Percentiles rank a stretch among this genome's conserved stretches.
phyloP scores from a whole-genome alignment of 1,140 invertebrate species.

The Drosophila tani region DNA sequence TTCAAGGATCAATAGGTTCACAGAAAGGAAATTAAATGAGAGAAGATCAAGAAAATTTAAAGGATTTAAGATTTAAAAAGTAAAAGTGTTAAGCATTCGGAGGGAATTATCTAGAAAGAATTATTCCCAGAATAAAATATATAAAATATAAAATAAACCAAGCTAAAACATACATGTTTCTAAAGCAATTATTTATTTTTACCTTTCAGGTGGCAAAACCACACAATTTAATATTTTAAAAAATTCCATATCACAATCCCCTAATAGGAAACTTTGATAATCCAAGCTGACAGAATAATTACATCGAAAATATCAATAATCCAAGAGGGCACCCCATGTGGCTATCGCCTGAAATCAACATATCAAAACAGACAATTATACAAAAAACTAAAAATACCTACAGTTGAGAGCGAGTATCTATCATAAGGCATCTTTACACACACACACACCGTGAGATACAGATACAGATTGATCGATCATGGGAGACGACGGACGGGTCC shows the following conservation, averaged over 20 bases:
- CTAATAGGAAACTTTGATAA: slow-evolving; percentile 2
- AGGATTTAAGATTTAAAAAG: background rate
- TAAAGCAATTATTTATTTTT: no score
- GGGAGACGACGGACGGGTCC: slow-evolving; percentile 29
- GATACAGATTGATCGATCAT: slow-evolving; percentile 74
- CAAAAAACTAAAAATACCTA: slow-evolving; percentile 31
- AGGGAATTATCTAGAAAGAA: no score
- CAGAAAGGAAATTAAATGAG: background rate
- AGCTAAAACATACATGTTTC: no score
- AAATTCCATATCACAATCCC: no score
- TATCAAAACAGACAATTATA: slow-evolving; percentile 71
- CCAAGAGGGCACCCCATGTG: slow-evolving; percentile 36
- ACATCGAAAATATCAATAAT: slow-evolving; percentile 58
- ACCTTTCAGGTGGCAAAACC: background rate
- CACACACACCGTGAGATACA: slow-evolving; percentile 26
- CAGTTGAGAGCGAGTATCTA: slow-evolving; percentile 40
- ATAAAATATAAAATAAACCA: no score
- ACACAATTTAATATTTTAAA: background rate
- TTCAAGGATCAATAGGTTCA: slow-evolving; percentile 14
- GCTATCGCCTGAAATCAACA: slow-evolving; percentile 70
- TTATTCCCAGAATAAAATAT: no score
- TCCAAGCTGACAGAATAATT: slow-evolving; percentile 68
- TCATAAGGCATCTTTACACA: slow-evolving; percentile 41
- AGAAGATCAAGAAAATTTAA: no score
- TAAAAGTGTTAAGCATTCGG: no score